A percentile compares a stretch with the other conserved stretches of the same genome.
These are phyloP conservation scores for Drosophila santomea DNA, from an alignment of 1,140 invertebrate genomes.

Conservation along the genomic window DNA sequence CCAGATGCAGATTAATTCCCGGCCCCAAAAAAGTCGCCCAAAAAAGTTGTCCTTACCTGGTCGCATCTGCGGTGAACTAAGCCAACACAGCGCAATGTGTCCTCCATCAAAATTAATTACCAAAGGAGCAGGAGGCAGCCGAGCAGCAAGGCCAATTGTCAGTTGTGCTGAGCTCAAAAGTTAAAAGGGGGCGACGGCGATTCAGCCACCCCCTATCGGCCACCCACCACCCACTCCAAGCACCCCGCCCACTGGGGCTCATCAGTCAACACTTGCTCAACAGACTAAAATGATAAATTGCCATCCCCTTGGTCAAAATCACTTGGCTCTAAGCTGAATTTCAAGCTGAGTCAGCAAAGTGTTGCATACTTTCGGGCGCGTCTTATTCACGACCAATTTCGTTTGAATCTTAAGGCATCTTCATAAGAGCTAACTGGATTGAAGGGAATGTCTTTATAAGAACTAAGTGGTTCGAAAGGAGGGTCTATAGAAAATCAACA, in stretches of 20 bases:
- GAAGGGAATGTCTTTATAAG: not conserved
- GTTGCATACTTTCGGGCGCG: slow-evolving; percentile 63
- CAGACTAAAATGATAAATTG: slow-evolving; percentile 70
- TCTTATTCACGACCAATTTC: slow-evolving; percentile 11
- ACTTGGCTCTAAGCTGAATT: slow-evolving; percentile 20
- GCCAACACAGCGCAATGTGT: slow-evolving; percentile 77
- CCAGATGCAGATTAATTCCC: slow-evolving; percentile 68
- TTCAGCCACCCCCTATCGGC: slow-evolving; percentile 22
- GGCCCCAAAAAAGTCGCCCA: slow-evolving; percentile 39
- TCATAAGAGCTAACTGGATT: not conserved
- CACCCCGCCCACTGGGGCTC: slow-evolving; percentile 30
- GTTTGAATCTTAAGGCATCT: not conserved
- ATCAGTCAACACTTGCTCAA: slow-evolving; percentile 67
- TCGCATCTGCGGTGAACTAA: slow-evolving; percentile 51
- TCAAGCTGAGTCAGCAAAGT: slow-evolving; percentile 30
- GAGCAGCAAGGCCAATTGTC: slow-evolving; percentile 71
- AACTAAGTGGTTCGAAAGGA: no score
- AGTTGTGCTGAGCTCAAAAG: slow-evolving; percentile 63
- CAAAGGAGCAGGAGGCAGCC: slow-evolving; percentile 55
- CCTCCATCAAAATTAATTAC: slow-evolving; percentile 84
- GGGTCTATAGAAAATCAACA: not conserved
- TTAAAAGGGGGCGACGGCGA: slow-evolving; percentile 74
- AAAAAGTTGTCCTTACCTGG: slow-evolving; percentile 70
- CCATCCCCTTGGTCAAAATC: slow-evolving; percentile 21
- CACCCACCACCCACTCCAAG: not conserved